phyloP scores from a whole-genome alignment of 1,140 invertebrate species.

The Aphaenogaster rudis region DNA sequence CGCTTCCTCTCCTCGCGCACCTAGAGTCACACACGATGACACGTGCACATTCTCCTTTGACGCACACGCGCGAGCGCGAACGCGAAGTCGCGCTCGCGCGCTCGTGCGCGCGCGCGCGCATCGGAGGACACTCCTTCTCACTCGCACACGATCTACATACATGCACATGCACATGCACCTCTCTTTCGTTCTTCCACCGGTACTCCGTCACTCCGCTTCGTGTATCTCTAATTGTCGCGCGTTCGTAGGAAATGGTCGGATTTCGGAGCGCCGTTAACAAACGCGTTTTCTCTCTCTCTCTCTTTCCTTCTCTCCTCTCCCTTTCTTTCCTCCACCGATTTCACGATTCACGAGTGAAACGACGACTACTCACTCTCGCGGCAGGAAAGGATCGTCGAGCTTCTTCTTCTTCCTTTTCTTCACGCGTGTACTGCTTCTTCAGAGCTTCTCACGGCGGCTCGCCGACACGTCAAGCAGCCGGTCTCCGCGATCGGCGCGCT shows the following conservation, averaged over 20 bases:
- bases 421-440: slow-evolving; percentile 48
- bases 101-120: slow-evolving; percentile 35
- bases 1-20: slow-evolving; percentile 58
- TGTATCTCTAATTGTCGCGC: slow-evolving; percentile 38
- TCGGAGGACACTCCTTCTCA: slow-evolving; percentile 36
- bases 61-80: slow-evolving; percentile 67
- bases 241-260: slow-evolving; percentile 18
- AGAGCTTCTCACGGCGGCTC: slow-evolving; percentile 17
- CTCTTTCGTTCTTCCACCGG: slow-evolving; percentile 39
- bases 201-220: slow-evolving; percentile 26
- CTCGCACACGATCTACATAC: slow-evolving; percentile 52
- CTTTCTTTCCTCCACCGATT: slow-evolving; percentile 26
- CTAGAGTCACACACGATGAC: slow-evolving; percentile 72
- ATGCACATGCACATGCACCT: slow-evolving; percentile 41
- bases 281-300: slow-evolving; percentile 13
- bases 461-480: slow-evolving; percentile 44
- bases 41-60: slow-evolving; percentile 75
- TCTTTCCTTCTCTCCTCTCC: not conserved
- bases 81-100: slow-evolving; percentile 42
- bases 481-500: slow-evolving; percentile 30
- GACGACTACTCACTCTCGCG: slow-evolving; percentile 71
- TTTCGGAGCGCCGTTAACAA: slow-evolving; percentile 15
- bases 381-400: slow-evolving; percentile 45
- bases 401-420: slow-evolving; percentile 32
- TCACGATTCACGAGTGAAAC: slow-evolving; percentile 14